Percentiles rank a stretch among this genome's conserved stretches.
These are phyloP conservation scores for Harmothoe impar DNA, from an alignment of 2,888 invertebrate genomes.

Conservation along the genomic window DNA sequence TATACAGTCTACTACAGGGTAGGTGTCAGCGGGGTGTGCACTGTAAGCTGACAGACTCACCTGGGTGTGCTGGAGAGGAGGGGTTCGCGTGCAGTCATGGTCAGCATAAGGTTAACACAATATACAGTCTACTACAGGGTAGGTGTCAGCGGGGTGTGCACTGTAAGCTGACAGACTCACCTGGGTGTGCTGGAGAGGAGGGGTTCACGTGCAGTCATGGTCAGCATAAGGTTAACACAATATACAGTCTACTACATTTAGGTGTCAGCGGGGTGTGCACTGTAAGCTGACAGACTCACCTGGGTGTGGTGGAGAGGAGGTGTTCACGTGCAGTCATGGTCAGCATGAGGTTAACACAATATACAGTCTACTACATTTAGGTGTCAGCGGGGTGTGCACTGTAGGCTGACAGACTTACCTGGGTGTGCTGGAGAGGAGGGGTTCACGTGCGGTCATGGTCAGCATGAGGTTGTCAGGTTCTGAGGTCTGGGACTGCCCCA, in stretches of 20 bases:
- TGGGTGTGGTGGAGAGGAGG: neutral
- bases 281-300: neutral
- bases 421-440: neutral
- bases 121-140: too few relatives aligned
- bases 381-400: too few relatives aligned
- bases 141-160: too few relatives aligned
- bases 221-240: neutral
- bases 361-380: too few relatives aligned
- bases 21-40: too few relatives aligned
- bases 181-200: neutral
- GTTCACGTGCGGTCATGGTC: slow-evolving; percentile 1
- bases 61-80: neutral
- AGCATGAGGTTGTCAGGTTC: neutral
- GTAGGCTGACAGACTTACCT: neutral
- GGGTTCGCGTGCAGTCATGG: slow-evolving; percentile 3
- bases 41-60: neutral
- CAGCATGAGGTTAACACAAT: too few relatives aligned
- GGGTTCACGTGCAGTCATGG: neutral
- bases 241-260: too few relatives aligned
- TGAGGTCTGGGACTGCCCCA: neutral
- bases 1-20: too few relatives aligned
- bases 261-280: too few relatives aligned
- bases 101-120: neutral
- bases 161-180: neutral
- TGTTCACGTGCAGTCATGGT: neutral